Percentiles rank a stretch among this genome's conserved stretches.
Evolutionary conservation across 2,113 vertebrate species (phyloP).

Genomic region (Trematomus loennbergii): DNA sequence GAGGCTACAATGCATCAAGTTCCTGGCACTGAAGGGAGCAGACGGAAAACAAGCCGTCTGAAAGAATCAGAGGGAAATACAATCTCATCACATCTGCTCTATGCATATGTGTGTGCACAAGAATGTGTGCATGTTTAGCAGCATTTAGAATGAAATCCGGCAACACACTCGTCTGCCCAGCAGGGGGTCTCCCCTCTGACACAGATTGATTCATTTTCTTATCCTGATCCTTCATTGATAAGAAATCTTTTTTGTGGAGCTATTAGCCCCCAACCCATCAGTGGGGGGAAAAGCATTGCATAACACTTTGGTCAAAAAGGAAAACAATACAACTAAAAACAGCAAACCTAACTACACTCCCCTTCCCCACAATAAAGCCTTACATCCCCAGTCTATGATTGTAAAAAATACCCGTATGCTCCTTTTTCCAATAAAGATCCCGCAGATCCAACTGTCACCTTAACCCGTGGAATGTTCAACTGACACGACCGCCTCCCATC

Average conservation of each 20-base stretch:
- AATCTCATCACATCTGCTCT: constrained; percentile 24
- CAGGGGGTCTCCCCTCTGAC: constrained; percentile 60
- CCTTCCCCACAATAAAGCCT: constrained; percentile 65
- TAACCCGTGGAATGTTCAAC: constrained; percentile 78
- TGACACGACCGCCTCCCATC: constrained; percentile 54
- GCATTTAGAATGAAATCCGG: constrained; percentile 61
- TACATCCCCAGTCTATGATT: constrained; percentile 81
- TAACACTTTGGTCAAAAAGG: constrained; percentile 82
- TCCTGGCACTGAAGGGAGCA: constrained; percentile 30
- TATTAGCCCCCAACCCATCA: constrained; percentile 67
- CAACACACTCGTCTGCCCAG: constrained; percentile 60
- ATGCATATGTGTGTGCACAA: constrained; percentile 40
- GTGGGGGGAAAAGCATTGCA: constrained; percentile 78
- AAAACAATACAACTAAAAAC: constrained; percentile 57
- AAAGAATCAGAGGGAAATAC: constrained; percentile 15
- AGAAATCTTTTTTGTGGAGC: constrained; percentile 66
- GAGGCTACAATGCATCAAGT: not conserved
- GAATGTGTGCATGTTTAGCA: constrained; percentile 55
- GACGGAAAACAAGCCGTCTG: constrained; percentile 1
- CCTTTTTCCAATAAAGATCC: constrained; percentile 70
- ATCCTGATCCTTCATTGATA: constrained; percentile 76
- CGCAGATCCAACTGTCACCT: constrained; percentile 67
- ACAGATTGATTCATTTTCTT: constrained; percentile 75
- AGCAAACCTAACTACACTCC: constrained; percentile 67
- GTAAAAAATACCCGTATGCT: constrained; percentile 83